Evolutionary conservation across 2,113 vertebrate species (phyloP).

Genomic region (Lasiurus cinereus): DNA sequence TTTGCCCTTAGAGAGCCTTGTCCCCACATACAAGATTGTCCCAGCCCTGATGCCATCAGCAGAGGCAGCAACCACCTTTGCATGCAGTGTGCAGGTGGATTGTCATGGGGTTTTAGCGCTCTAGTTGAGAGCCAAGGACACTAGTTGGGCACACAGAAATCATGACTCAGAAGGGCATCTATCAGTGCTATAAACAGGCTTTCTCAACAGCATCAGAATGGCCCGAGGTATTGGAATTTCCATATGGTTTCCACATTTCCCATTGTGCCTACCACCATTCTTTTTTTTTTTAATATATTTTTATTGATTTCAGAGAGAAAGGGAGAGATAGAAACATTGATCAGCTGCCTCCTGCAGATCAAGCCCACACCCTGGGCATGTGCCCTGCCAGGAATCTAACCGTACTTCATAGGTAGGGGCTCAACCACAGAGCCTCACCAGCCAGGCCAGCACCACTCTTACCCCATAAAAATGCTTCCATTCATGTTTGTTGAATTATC

Average conservation of each 20-base stretch:
- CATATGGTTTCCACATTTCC: not conserved
- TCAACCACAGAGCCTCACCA: too few species aligned
- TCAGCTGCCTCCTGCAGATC: too few species aligned
- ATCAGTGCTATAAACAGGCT: not conserved
- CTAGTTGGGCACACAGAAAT: not conserved
- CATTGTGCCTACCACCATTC: not conserved
- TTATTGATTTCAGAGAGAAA: too few species aligned
- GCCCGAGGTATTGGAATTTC: not conserved
- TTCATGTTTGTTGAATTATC: not conserved
- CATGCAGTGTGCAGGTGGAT: not conserved
- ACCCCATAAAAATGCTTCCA: not conserved
- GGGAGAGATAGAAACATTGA: too few species aligned
- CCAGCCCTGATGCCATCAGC: not conserved
- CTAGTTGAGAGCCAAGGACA: slow-evolving; percentile 17
- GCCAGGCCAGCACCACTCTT: not conserved
- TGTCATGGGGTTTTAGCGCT: slow-evolving; percentile 56
- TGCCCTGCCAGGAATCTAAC: too few species aligned
- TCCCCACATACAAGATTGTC: not conserved
- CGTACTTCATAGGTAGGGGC: too few species aligned
- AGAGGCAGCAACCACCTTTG: slow-evolving; percentile 31
- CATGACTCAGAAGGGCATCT: slow-evolving; percentile 37
- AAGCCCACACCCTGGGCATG: too few species aligned
- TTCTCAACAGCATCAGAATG: not conserved
- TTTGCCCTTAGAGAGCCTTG: slow-evolving; percentile 14
- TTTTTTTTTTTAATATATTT: too few species aligned